These are phyloP conservation scores for Pipistrellus pygmaeus DNA, from an alignment of 2,797 vertebrate genomes.

Conservation along the genomic window DNA sequence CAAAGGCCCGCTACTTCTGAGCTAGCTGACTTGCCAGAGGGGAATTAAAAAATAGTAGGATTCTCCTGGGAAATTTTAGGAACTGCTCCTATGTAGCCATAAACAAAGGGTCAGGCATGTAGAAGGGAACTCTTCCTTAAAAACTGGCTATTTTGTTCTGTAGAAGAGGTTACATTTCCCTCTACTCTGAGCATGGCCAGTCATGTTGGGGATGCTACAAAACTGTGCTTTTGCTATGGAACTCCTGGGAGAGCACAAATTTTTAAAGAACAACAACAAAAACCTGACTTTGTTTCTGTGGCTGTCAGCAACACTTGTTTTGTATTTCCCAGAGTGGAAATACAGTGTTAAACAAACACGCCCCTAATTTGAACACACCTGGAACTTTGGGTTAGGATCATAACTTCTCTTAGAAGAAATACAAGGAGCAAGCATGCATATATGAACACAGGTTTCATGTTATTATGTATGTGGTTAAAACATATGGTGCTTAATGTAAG, in stretches of 20 bases:
- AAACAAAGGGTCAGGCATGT: slow-evolving; percentile 48
- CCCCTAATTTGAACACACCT: slow-evolving; percentile 45
- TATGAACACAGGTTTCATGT: background rate
- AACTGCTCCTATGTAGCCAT: background rate
- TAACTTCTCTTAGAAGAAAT: slow-evolving; percentile 23
- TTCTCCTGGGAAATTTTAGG: slow-evolving; percentile 50
- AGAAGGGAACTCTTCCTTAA: slow-evolving; percentile 62
- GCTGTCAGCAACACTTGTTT: slow-evolving; percentile 48
- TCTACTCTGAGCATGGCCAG: slow-evolving; percentile 44
- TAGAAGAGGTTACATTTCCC: slow-evolving; percentile 36
- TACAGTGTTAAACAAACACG: slow-evolving; percentile 44
- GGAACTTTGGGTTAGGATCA: slow-evolving; percentile 55
- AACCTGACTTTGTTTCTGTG: slow-evolving; percentile 41
- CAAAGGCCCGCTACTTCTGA: slow-evolving; percentile 23
- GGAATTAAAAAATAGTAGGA: background rate
- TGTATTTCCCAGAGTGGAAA: slow-evolving; percentile 51
- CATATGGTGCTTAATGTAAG: background rate
- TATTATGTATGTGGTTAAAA: slow-evolving; percentile 4
- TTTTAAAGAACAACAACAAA: slow-evolving; percentile 40
- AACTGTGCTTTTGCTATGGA: slow-evolving; percentile 75
- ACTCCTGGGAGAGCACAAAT: slow-evolving; percentile 77
- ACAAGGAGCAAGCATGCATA: background rate
- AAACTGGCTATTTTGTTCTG: background rate
- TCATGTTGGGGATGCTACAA: slow-evolving; percentile 56
- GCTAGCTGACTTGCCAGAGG: slow-evolving; percentile 47